Percentiles rank a stretch among this genome's conserved stretches.
Conservation (phyloP, 2,113 vertebrate genomes). For the Acanthisitta chloris region DNA sequence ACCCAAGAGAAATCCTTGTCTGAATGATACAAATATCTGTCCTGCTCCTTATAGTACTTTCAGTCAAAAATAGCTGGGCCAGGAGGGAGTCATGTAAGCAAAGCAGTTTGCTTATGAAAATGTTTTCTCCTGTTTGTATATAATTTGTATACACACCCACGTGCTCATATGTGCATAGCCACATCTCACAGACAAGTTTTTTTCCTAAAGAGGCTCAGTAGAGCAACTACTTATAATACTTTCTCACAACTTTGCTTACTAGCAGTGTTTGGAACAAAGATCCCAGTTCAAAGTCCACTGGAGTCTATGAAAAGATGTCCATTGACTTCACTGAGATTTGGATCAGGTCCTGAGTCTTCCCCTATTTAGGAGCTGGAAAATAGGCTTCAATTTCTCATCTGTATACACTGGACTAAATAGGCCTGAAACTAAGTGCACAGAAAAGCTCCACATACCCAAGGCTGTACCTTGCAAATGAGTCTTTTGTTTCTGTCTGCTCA, state of each 20-base stretch:
- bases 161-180: neutral
- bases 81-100: neutral
- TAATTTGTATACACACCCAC: neutral
- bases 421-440: neutral
- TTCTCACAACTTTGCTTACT: constrained; percentile 22
- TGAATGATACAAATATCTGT: neutral
- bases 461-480: constrained; percentile 7
- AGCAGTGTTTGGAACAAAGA: neutral
- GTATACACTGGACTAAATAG: neutral
- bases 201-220: neutral
- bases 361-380: neutral
- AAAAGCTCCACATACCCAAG: neutral
- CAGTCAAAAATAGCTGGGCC: neutral
- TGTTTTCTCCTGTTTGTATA: neutral
- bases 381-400: neutral
- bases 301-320: constrained; percentile 32
- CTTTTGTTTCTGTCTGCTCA: constrained; percentile 6
- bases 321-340: constrained; percentile 17
- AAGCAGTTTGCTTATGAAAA: neutral
- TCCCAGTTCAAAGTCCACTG: neutral
- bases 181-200: neutral
- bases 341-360: neutral
- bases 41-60: constrained; percentile 2
- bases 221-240: neutral
- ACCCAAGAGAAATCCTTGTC: neutral